A percentile compares a stretch with the other conserved stretches of the same genome.
These are phyloP conservation scores for Xiphorhynchus erythropygius DNA, from an alignment of 2,797 vertebrate species.

Conservation along the genomic window DNA sequence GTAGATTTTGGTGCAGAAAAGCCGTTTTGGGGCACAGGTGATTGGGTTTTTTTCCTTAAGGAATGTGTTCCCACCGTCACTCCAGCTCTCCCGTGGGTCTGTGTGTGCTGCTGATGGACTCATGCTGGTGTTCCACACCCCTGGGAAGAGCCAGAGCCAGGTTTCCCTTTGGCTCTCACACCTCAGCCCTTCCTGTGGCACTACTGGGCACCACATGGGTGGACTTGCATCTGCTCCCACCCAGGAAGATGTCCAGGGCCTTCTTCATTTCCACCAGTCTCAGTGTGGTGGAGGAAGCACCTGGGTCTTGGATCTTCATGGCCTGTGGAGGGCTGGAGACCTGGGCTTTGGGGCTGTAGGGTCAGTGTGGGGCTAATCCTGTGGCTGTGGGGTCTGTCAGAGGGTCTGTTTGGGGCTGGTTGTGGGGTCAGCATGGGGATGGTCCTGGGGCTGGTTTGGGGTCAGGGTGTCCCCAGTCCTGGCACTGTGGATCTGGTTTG, in stretches of 20 bases:
- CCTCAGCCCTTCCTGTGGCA: accelerated
- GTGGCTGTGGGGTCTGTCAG: not conserved
- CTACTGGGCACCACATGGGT: not conserved
- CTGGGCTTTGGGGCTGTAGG: not conserved
- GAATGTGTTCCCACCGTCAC: accelerated
- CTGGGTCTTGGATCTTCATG: conserved; percentile 44
- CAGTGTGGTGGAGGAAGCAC: conserved; percentile 88
- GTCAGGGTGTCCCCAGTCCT: not conserved
- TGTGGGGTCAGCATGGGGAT: not conserved
- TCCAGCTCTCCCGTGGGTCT: accelerated
- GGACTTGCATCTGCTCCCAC: not conserved
- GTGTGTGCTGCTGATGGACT: not conserved
- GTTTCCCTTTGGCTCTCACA: not conserved
- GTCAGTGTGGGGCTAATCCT: not conserved
- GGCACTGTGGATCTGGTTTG: not conserved
- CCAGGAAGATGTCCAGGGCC: conserved; percentile 87
- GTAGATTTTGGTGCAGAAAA: not conserved
- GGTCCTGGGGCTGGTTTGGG: not conserved
- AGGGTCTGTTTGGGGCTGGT: not conserved
- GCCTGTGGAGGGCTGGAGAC: not conserved
- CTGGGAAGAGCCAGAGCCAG: accelerated
- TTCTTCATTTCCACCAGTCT: conserved; percentile 90
- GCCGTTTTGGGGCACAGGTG: accelerated
- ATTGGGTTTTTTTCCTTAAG: accelerated
- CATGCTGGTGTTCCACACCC: accelerated